Conservation (phyloP, 2,113 vertebrate genomes). For the Microcebus jonahi region DNA sequence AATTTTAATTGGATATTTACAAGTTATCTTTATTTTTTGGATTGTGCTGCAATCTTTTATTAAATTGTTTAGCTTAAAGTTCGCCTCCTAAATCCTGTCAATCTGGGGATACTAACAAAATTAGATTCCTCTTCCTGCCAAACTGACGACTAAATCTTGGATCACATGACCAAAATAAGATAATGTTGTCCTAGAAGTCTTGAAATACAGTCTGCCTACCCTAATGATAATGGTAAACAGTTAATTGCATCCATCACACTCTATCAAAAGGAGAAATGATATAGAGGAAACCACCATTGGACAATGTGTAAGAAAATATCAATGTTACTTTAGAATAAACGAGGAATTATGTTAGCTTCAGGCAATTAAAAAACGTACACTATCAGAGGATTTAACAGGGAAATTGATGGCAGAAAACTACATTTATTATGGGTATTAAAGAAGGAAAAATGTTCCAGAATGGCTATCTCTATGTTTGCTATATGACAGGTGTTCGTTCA, state of each 20-base stretch:
- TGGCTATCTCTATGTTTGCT: not conserved
- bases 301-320: not conserved
- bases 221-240: not conserved
- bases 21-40: not conserved
- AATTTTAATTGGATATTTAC: not conserved
- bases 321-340: not conserved
- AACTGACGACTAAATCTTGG: conserved; percentile 16
- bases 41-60: not conserved
- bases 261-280: not conserved
- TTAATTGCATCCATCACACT: not conserved
- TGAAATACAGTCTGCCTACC: not conserved
- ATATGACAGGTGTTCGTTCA: not conserved
- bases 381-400: not conserved
- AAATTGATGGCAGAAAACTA: not conserved
- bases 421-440: not conserved
- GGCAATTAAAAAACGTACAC: not conserved
- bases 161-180: conserved; percentile 25
- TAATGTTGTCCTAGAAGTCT: not conserved
- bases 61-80: not conserved
- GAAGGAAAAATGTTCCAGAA: not conserved
- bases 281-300: not conserved
- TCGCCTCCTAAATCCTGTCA: not conserved
- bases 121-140: not conserved
- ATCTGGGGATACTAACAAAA: not conserved
- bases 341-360: not conserved